Evolutionary conservation across 2,113 vertebrate species (phyloP).

Genomic region (Centropristis striata): DNA sequence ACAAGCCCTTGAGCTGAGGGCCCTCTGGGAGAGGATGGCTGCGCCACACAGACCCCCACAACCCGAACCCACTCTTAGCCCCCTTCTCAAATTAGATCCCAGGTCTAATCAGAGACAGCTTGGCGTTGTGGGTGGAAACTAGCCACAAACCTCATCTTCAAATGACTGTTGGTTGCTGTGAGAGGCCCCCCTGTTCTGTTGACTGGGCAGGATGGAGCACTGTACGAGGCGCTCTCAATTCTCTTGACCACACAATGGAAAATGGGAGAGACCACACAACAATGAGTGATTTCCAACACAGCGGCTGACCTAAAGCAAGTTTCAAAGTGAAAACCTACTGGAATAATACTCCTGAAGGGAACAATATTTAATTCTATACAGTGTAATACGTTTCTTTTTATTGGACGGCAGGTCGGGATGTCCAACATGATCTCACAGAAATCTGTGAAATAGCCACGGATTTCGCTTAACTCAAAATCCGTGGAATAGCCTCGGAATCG

Average conservation of each 20-base stretch:
- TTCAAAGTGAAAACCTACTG: conserved; percentile 48
- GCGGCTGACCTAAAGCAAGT: conserved; percentile 56
- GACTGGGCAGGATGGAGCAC: conserved; percentile 76
- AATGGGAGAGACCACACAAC: conserved; percentile 80
- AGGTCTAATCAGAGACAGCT: conserved; percentile 83
- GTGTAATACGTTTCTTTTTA: conserved; percentile 39
- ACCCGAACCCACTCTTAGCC: conserved; percentile 61
- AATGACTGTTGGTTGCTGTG: conserved; percentile 76
- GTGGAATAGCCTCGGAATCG: too few species aligned
- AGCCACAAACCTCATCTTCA: conserved; percentile 83
- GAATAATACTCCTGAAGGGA: conserved; percentile 38
- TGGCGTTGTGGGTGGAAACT: conserved; percentile 82
- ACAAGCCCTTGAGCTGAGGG: conserved; percentile 57
- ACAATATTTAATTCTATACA: conserved; percentile 31
- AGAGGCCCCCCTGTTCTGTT: conserved; percentile 77
- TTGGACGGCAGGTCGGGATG: conserved; percentile 17
- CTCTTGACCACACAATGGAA: conserved; percentile 81
- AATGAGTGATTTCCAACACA: conserved; percentile 74
- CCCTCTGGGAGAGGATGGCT: conserved; percentile 66
- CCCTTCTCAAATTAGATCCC: conserved; percentile 81
- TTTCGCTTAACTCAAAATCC: too few species aligned
- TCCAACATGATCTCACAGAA: too few species aligned
- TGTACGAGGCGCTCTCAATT: conserved; percentile 65
- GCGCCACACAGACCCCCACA: conserved; percentile 57
- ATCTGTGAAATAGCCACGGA: too few species aligned